Evolutionary conservation across 2,113 vertebrate genomes (phyloP).

Genomic region (Sinosuthora webbiana): DNA sequence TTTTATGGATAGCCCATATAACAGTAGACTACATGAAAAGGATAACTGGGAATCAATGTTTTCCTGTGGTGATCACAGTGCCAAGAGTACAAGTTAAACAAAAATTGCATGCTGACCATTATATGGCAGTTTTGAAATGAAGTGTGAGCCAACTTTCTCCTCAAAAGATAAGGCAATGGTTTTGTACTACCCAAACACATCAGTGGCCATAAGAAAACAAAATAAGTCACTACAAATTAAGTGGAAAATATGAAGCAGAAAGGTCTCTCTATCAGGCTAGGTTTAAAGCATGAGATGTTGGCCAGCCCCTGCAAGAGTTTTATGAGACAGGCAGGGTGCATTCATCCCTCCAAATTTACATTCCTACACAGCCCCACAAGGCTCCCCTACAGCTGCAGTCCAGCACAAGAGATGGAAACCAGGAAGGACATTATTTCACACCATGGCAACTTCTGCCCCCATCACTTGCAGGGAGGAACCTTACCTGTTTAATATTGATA

Average conservation of each 20-base stretch:
- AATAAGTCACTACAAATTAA: conserved; percentile 43
- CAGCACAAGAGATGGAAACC: accelerated
- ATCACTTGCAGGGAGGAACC: neutral
- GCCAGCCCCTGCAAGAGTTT: neutral
- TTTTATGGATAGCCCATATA: neutral
- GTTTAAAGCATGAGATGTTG: neutral
- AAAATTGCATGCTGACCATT: conserved; percentile 12
- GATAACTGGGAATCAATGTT: neutral
- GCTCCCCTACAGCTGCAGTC: neutral
- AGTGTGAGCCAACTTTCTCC: conserved; percentile 15
- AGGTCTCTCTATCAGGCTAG: neutral
- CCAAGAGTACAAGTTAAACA: conserved; percentile 26
- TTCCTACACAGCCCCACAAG: accelerated
- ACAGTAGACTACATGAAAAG: neutral
- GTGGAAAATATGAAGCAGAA: conserved; percentile 53
- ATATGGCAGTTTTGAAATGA: conserved; percentile 19
- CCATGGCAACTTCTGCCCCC: neutral
- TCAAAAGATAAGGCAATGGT: conserved; percentile 5
- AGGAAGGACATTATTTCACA: neutral
- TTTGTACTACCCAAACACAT: conserved; percentile 20
- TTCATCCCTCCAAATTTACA: neutral
- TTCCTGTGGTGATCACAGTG: neutral
- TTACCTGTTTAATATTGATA: neutral
- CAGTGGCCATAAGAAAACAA: conserved; percentile 41
- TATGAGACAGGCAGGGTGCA: neutral